Conservation (phyloP, 2,797 vertebrate species). For the Gila robusta region DNA sequence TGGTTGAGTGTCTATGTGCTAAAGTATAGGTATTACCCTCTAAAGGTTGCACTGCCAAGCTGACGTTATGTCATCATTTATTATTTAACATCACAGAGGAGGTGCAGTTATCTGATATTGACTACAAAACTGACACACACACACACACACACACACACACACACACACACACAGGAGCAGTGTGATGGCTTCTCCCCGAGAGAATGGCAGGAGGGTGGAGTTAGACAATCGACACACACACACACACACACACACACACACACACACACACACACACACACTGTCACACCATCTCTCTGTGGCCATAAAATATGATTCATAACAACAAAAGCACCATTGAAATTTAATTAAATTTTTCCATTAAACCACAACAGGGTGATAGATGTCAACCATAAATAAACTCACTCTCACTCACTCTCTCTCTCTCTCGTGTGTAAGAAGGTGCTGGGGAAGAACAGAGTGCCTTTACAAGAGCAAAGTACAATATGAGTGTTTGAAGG, state of each 20-base stretch:
- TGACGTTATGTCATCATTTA: slow-evolving; percentile 68
- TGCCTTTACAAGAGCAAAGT: slow-evolving; percentile 48
- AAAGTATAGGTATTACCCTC: slow-evolving; percentile 25
- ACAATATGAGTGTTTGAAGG: slow-evolving; percentile 41
- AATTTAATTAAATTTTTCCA: slow-evolving; percentile 3
- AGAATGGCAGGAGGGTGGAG: too few relatives aligned
- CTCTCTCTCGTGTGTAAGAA: not conserved
- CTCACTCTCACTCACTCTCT: not conserved
- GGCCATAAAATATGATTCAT: slow-evolving; percentile 23
- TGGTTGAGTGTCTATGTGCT: slow-evolving; percentile 31
- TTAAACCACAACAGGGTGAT: slow-evolving; percentile 6
- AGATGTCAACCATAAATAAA: slow-evolving; percentile 16
- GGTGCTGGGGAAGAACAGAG: not conserved
- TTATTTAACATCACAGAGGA: slow-evolving; percentile 70
- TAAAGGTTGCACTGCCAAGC: slow-evolving; percentile 56
- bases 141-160: slow-evolving; percentile 4
- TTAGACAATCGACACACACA: not conserved
- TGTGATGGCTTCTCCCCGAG: too few relatives aligned
- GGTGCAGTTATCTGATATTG: slow-evolving; percentile 61
- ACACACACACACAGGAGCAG: not conserved
- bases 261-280: not conserved
- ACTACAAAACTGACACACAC: slow-evolving; percentile 22
- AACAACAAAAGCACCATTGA: slow-evolving; percentile 24
- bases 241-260: not conserved
- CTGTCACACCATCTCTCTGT: not conserved